Conservation (phyloP, 2,888 invertebrate genomes). For the Eulithis prunata region DNA sequence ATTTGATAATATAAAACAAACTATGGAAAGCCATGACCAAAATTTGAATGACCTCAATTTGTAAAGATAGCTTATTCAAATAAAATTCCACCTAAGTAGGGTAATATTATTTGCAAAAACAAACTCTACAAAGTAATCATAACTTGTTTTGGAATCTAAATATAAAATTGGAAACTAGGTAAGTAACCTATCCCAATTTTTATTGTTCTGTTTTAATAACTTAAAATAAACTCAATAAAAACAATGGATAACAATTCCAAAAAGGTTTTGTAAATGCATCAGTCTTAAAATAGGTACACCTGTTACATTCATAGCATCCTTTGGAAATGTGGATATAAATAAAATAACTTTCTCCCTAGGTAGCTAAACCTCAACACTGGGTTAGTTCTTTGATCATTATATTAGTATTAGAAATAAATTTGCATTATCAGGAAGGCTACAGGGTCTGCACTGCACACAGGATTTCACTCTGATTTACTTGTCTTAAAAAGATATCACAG, state of each 20-base stretch:
- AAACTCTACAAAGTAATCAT: background rate
- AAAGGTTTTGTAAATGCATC: slow-evolving; percentile 66
- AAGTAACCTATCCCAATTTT: background rate
- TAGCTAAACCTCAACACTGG: slow-evolving; percentile 47
- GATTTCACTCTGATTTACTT: background rate
- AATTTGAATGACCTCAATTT: slow-evolving; percentile 43
- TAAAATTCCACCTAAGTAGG: background rate
- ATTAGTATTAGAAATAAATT: slow-evolving; percentile 24
- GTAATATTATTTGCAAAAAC: too few species aligned
- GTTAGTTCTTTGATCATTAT: slow-evolving; percentile 36
- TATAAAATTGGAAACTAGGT: background rate
- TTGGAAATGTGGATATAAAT: slow-evolving; percentile 33
- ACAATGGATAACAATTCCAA: slow-evolving; percentile 22
- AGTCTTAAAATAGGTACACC: slow-evolving; percentile 59
- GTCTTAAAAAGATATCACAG: background rate
- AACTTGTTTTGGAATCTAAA: background rate
- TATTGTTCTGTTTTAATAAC: slow-evolving; percentile 17
- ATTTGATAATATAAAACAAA: slow-evolving; percentile 39
- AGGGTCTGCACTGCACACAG: background rate
- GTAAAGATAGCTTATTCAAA: slow-evolving; percentile 26
- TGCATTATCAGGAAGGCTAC: slow-evolving; percentile 23
- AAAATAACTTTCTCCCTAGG: slow-evolving; percentile 44
- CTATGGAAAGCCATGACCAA: slow-evolving; percentile 46
- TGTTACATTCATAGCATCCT: slow-evolving; percentile 41
- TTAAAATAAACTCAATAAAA: slow-evolving; percentile 8